Evolutionary conservation across 2,888 invertebrate species (phyloP), one percentile per base, ranked within the genome.

Genomic region (Eretmocerus hayati): DNA sequence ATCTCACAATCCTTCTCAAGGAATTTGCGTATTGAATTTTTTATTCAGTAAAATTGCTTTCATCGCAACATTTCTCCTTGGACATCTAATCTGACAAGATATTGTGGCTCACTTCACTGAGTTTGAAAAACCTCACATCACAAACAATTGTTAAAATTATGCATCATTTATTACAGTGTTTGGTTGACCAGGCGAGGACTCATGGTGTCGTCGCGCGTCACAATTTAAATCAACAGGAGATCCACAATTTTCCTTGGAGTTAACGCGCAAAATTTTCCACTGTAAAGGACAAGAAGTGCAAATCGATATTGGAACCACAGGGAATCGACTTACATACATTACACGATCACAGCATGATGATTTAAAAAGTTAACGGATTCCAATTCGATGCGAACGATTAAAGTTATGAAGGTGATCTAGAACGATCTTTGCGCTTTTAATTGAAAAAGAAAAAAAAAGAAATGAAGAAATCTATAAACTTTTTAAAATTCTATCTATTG

Each of bases 141-240:
- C n/a, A n/a, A n/a, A n/a, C n/a, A n/a, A n/a, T n/a, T n/a, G n/a
- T n/a, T n/a, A n/a, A n/a, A n/a, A n/a, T n/a, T n/a, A n/a, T n/a
- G n/a, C n/a, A n/a, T n/a, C n/a, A n/a, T 26, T 26, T 26, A 11
- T 26, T 26, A 0, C 74, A 85, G 85, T 4, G 78, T 87, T 46
- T 88, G 88, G 87, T 74, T 89, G 61, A 84, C 81, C 72, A 71
- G 69, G 60, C 66, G 69, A 56, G 69, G 69, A 42, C 55, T 69
- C 46, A 59, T 69, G 58, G 60, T 67, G 57, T 59, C n/a, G n/a
- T n/a, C 69, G 22, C 65, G 65, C 26, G 64, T 69, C 15, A 61
- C 66, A 44, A 68, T 67, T 46, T 65, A 70, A 61, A n/a, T n/a
- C n/a, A n/a, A n/a, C n/a, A n/a, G 67, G 66, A 54, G 37, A 48